phyloP scores from a whole-genome alignment of 2,888 invertebrate species.

The Tipula helvola region DNA sequence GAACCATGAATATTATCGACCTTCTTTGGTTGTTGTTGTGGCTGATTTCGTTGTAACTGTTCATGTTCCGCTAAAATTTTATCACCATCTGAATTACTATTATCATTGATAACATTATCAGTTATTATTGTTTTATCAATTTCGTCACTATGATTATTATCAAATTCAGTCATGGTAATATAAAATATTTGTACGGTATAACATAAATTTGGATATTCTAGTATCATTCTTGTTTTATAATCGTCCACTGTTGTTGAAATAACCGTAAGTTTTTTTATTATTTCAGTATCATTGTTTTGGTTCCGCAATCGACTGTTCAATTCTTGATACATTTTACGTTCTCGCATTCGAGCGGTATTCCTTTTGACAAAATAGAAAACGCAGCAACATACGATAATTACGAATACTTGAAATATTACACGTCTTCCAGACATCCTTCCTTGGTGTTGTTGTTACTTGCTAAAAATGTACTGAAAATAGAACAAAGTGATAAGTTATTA shows the following conservation, averaged over 20 bases:
- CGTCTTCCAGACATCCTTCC: background rate
- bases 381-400: background rate
- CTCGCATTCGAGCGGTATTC: background rate
- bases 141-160: background rate
- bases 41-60: background rate
- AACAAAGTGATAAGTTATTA: background rate
- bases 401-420: background rate
- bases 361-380: background rate
- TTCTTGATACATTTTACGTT: background rate
- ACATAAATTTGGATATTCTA: background rate
- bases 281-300: background rate
- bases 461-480: background rate
- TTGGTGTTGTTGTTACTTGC: background rate
- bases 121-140: background rate
- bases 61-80: background rate
- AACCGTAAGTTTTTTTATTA: background rate
- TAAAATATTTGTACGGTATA: background rate
- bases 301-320: background rate
- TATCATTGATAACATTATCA: background rate
- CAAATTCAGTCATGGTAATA: background rate
- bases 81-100: background rate
- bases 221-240: background rate
- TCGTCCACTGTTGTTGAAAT: background rate
- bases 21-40: background rate
- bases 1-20: slow-evolving; percentile 17